Evolutionary conservation across 2,113 vertebrate genomes (phyloP).

Genomic region (Halcyon senegalensis): DNA sequence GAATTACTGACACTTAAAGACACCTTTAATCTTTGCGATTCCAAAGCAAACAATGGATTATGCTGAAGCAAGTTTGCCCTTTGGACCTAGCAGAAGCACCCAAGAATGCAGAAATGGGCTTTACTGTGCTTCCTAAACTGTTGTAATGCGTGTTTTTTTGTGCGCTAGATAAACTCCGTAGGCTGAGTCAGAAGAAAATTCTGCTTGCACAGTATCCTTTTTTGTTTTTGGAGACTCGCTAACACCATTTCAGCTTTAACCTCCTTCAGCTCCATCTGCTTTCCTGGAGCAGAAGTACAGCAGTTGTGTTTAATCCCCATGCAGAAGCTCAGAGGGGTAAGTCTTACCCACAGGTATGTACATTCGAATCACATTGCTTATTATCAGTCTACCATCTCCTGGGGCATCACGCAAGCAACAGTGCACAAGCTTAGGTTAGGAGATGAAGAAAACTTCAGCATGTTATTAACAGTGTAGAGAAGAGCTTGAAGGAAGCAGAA

Average conservation of each 20-base stretch:
- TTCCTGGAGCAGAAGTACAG: background rate
- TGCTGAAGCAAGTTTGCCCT: conserved; percentile 23
- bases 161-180: background rate
- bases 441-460: background rate
- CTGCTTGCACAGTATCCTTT: background rate
- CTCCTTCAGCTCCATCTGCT: background rate
- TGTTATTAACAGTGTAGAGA: background rate
- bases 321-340: background rate
- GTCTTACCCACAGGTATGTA: background rate
- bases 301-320: background rate
- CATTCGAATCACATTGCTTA: background rate
- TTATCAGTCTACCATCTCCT: background rate
- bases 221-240: background rate
- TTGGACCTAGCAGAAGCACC: background rate
- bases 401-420: background rate
- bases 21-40: conserved; percentile 43
- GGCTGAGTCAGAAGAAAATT: conserved; percentile 39
- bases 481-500: conserved; percentile 27
- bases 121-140: conserved; percentile 22
- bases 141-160: background rate
- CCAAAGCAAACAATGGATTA: conserved; percentile 47
- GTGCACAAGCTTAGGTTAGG: background rate
- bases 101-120: conserved; percentile 15
- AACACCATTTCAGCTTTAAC: background rate
- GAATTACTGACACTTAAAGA: conserved; percentile 38